Percentiles rank a stretch among this genome's conserved stretches.
Evolutionary conservation across 2,888 invertebrate genomes (phyloP).

Genomic region (Aphelenchoides bicaudatus): DNA sequence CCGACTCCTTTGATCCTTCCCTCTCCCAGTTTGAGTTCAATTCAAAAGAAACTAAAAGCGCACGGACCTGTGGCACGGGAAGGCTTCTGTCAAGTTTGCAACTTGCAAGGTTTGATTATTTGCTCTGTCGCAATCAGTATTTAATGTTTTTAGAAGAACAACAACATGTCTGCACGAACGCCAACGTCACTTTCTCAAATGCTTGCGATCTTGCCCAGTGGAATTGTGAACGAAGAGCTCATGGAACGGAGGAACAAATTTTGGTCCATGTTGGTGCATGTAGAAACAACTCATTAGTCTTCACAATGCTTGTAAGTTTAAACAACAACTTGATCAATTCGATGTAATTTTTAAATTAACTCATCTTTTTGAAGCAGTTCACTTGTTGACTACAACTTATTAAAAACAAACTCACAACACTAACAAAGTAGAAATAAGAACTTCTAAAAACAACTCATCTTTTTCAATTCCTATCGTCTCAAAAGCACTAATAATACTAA

Average conservation of each 20-base stretch:
- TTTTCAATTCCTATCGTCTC: too few species aligned
- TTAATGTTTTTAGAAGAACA: conserved; percentile 9
- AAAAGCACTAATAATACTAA: too few species aligned
- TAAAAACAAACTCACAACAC: too few species aligned
- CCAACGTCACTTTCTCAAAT: conserved; percentile 44
- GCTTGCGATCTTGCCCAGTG: conserved; percentile 47
- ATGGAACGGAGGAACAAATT: conserved; percentile 40
- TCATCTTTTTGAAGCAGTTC: too few species aligned
- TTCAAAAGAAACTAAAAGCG: neutral
- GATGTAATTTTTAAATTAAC: too few species aligned
- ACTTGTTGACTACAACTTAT: too few species aligned
- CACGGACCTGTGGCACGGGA: neutral
- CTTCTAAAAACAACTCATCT: too few species aligned
- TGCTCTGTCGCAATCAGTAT: too few species aligned
- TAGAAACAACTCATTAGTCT: conserved; percentile 38
- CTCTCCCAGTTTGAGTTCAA: too few species aligned
- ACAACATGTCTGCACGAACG: conserved; percentile 42
- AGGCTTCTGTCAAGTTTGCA: conserved; percentile 11
- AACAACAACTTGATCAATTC: too few species aligned
- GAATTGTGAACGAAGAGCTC: conserved; percentile 44
- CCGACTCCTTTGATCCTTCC: too few species aligned
- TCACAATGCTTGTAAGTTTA: conserved; percentile 34
- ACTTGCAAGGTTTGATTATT: neutral
- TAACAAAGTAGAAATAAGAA: too few species aligned
- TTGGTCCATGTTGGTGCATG: conserved; percentile 51